These are phyloP conservation scores for Dichetophora obliterata DNA, from an alignment of 2,888 invertebrate genomes.

Conservation along the genomic window DNA sequence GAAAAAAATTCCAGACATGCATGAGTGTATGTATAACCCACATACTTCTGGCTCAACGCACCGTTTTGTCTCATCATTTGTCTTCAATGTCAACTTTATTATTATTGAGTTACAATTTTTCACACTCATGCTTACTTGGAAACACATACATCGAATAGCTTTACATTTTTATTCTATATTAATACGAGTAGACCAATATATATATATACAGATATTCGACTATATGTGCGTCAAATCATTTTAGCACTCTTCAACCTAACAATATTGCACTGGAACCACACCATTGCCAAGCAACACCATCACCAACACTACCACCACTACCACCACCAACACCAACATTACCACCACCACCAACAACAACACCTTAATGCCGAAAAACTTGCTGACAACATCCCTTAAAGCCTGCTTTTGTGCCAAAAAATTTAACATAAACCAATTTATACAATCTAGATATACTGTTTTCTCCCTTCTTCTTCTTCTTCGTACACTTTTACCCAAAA, in stretches of 20 bases:
- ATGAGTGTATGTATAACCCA: background rate
- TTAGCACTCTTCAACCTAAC: background rate
- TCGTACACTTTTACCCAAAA: background rate
- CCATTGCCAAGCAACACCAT: background rate
- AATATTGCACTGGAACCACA: too few species aligned
- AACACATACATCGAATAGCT: background rate
- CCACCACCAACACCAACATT: background rate
- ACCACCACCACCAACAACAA: background rate
- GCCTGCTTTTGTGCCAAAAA: conserved; percentile 3
- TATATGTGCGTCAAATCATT: background rate
- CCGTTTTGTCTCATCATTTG: conserved; percentile 17
- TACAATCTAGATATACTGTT: background rate
- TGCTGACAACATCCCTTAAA: conserved; percentile 24
- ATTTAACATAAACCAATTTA: background rate
- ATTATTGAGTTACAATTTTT: conserved; percentile 48
- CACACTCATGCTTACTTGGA: background rate
- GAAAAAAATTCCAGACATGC: background rate
- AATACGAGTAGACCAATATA: background rate
- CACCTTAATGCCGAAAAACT: conserved; percentile 19
- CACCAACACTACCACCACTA: background rate
- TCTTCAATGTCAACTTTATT: conserved; percentile 54
- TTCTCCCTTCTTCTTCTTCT: background rate
- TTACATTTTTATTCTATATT: background rate
- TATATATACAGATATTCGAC: background rate
- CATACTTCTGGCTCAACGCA: conserved; percentile 7